phyloP scores from a whole-genome alignment of 2,888 invertebrate species.

The Euphydryas editha region DNA sequence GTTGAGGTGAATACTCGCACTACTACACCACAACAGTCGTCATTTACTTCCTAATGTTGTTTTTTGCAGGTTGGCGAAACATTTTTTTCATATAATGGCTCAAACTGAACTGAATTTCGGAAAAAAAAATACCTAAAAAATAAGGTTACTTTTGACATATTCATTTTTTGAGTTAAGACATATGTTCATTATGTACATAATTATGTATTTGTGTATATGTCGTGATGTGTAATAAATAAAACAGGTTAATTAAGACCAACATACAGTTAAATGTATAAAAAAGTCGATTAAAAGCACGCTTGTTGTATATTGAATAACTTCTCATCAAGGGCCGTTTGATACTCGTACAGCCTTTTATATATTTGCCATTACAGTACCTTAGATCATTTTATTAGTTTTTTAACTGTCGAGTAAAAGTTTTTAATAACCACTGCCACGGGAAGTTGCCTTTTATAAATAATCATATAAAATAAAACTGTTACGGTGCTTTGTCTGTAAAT shows the following conservation, averaged over 20 bases:
- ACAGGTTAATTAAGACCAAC: neutral
- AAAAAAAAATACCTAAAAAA: no score
- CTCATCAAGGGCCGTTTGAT: conserved; percentile 16
- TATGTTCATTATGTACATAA: neutral
- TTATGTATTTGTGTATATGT: no score
- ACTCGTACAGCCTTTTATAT: conserved; percentile 13
- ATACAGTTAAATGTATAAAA: neutral
- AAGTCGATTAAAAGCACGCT: neutral
- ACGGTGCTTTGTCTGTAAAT: neutral
- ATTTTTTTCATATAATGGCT: no score
- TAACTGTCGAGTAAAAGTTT: conserved; percentile 14
- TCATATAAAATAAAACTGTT: neutral
- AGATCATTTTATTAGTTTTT: conserved; percentile 14
- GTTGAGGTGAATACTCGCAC: no score
- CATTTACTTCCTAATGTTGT: no score
- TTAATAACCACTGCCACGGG: neutral
- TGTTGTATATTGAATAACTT: neutral
- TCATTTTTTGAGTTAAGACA: neutral
- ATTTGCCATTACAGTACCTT: conserved; percentile 12
- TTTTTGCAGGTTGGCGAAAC: no score
- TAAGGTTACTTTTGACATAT: neutral
- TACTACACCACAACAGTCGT: no score
- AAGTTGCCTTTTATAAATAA: conserved; percentile 5
- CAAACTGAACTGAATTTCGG: no score
- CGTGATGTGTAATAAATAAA: neutral